phyloP scores from a whole-genome alignment of 92 coral and sea anemone genomes.

The Palythoa heliodiscus region DNA sequence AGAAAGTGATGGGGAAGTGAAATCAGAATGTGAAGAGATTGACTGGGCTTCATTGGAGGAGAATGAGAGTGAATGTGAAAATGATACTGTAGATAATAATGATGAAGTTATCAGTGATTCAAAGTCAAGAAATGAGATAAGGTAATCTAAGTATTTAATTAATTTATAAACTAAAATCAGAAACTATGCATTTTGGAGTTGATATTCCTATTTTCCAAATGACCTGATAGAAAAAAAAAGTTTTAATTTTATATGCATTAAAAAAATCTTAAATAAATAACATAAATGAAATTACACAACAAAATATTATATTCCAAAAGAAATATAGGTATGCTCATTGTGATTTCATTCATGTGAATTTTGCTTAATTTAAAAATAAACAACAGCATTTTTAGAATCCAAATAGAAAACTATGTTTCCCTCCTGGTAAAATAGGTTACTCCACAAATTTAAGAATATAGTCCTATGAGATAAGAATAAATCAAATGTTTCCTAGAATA shows the following conservation, averaged over 20 bases:
- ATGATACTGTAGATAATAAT: not conserved
- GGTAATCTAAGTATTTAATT: not conserved
- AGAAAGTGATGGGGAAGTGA: not conserved
- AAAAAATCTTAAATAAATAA: not conserved
- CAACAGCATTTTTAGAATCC: not conserved
- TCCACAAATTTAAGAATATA: not conserved
- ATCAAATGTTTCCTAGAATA: not conserved
- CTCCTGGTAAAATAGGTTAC: not conserved
- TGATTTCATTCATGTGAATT: not conserved
- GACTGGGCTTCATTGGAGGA: slow-evolving; percentile 13
- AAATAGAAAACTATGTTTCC: not conserved
- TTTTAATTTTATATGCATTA: not conserved
- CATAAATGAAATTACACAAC: no score
- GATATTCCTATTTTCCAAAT: not conserved
- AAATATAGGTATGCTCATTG: not conserved
- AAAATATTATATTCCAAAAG: not conserved
- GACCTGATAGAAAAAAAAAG: no score
- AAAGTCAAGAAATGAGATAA: slow-evolving; percentile 6
- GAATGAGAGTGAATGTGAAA: not conserved
- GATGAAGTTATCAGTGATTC: slow-evolving; percentile 4
- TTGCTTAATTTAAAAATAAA: not conserved
- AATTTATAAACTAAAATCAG: not conserved
- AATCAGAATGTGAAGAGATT: slow-evolving; percentile 2
- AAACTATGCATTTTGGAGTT: not conserved
- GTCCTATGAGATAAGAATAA: not conserved